Evolutionary conservation across 1,140 invertebrate species (phyloP), one percentile per base, ranked within the genome.

Genomic region (Stegodyphus mimosarum): DNA sequence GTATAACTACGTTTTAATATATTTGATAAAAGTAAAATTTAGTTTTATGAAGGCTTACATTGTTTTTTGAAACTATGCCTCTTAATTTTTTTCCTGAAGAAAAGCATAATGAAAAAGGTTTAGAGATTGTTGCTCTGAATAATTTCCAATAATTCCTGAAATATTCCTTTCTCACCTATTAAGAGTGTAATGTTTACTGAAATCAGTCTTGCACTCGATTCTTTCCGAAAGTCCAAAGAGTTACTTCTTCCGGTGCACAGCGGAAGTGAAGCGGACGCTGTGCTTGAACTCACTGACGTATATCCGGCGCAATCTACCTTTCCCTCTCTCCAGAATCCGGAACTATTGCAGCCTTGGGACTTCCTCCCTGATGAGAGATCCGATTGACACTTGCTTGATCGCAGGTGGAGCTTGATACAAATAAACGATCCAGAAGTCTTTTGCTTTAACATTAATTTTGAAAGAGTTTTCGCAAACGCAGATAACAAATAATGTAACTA

Each of bases 281-380:
- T 75, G 81, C 73, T 67, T 76, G 81, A 84, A 84, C 81, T 75
- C 66, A 48, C 72, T 84, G 81, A 84, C 81, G 81, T 63, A 84
- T 60, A 52, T 83, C 81, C 81, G 81, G 17, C 66, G 48, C 18
- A 74, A 51, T 48, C 80, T 81, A 81, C 71, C 80, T 80, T 52
- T 60, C 9, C 60, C 72, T 52, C n/a, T 53, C 48, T 67, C 81
- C 64, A 69, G 72, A 67, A 67, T 69, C 81, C 81, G 81, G 81
- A 84, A 84, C 81, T 84, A 69, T 83, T 74, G 80, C 66, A 74
- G 71, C 60, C 51, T 63, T 66, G 70, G 80, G 80, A 66, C 49
- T 75, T 84, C 71, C 72, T 66, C 71, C 73, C 53, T 71, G 11
- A n/a, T 53, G 72, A 69, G 60, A 63, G 60, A 71, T 80, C 52